Conservation (phyloP, 1,140 invertebrate genomes). For the Archegozetes longisetosus region DNA sequence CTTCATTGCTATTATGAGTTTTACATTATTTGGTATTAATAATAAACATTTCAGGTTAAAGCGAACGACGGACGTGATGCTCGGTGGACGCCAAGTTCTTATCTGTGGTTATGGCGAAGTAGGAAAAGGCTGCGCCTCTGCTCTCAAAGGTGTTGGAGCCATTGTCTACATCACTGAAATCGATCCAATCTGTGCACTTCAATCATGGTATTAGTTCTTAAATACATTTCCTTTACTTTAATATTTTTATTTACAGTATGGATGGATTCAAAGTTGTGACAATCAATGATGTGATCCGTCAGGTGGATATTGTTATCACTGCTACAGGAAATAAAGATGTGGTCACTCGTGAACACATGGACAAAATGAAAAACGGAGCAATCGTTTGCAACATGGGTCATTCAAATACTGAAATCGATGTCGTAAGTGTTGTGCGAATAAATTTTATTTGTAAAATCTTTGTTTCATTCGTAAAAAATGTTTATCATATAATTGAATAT, state of each 20-base stretch:
- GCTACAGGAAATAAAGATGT: constrained; percentile 89
- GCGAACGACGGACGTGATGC: constrained; percentile 92
- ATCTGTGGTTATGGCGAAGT: constrained; percentile 90
- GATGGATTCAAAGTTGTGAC: constrained; percentile 92
- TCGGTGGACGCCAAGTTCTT: constrained; percentile 90
- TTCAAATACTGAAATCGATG: constrained; percentile 95
- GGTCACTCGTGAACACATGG: constrained; percentile 84
- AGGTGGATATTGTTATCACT: constrained; percentile 85
- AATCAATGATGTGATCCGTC: constrained; percentile 75
- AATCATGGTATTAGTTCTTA: constrained; percentile 57
- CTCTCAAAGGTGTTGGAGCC: constrained; percentile 81
- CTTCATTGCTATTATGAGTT: not conserved
- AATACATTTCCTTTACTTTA: constrained; percentile 2
- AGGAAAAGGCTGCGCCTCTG: constrained; percentile 90
- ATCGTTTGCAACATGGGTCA: constrained; percentile 97
- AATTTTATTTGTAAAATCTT: not conserved
- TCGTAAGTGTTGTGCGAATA: constrained; percentile 42
- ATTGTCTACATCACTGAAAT: constrained; percentile 93
- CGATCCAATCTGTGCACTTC: constrained; percentile 92
- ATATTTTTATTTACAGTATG: constrained; percentile 51
- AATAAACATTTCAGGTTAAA: constrained; percentile 48
- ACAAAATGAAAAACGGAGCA: constrained; percentile 91
- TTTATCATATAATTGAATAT: not conserved
- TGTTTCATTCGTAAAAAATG: not conserved
- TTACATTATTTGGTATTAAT: constrained; percentile 4